Evolutionary conservation across 2,797 vertebrate species (phyloP), one percentile per base, ranked within the genome.

Genomic region (Heterohyrax brucei): DNA sequence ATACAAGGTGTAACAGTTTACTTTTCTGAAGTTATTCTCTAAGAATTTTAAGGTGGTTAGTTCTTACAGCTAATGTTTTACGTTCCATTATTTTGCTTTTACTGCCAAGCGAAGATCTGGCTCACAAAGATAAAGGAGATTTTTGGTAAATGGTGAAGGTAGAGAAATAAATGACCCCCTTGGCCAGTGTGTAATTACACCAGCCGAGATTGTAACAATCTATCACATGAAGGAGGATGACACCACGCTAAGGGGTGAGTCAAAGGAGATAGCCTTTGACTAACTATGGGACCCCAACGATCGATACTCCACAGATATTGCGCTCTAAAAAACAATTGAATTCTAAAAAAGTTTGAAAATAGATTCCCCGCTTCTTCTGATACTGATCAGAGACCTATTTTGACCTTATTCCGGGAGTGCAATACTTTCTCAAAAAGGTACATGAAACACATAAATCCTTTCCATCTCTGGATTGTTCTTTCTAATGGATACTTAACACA

Each of bases 221-320:
- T 99, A 99, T 99, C 99, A 99, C 99, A 96, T 95, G 98, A 95
- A 98, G 97, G 98, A 99, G 98, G 98, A 98, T 99, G 99, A 99
- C 99, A 99, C 97, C 96, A 99, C 97, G 97, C 98, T 99, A 99
- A 99, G 99, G 99, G 99, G 99, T 99, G 99, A 99, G 99, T 99
- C 99, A 99, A 99, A 99, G 99, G 99, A 99, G 99, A 99, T 99
- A 99, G 99, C 99, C 99, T 99, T 99, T 99, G 99, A 99, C 99
- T 99, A 99, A 99, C 99, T 99, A 99, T 99, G 98, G 99, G 99
- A 99, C 99, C 99, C 97, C 92, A 96, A 98, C 99, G 99, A 99
- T 99, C 99, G 98, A 99, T 99, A 99, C 98, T 97, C 98, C 97
- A 98, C 98, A 99, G 99, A 99, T 99, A 99, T 99, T 99, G 99